These are phyloP conservation scores for Nicator chloris DNA, from an alignment of 2,113 vertebrate genomes.

Conservation along the genomic window DNA sequence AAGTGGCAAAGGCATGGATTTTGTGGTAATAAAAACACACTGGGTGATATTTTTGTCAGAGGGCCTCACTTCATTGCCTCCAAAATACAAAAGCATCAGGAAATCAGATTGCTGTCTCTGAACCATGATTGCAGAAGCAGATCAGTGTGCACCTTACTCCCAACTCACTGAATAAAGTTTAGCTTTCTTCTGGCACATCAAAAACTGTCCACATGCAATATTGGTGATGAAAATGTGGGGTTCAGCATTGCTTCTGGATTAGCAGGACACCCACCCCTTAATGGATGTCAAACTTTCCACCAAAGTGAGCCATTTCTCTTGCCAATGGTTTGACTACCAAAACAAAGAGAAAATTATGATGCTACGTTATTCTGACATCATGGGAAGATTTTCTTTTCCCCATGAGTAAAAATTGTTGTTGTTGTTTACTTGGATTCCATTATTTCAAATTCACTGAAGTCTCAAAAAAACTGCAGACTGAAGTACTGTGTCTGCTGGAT, in stretches of 20 bases:
- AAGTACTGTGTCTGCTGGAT: not conserved
- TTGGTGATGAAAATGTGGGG: not conserved
- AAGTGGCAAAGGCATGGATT: constrained; percentile 77
- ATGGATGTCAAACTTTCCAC: not conserved
- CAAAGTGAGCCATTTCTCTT: not conserved
- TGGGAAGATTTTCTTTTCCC: not conserved
- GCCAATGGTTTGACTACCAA: not conserved
- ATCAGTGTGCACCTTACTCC: not conserved
- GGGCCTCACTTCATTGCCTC: constrained; percentile 54
- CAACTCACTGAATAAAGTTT: not conserved
- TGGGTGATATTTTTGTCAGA: constrained; percentile 70
- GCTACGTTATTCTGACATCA: not conserved
- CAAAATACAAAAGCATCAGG: constrained; percentile 24
- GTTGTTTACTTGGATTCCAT: not conserved
- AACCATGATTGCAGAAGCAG: constrained; percentile 23
- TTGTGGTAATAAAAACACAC: constrained; percentile 74
- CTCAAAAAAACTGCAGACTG: not conserved
- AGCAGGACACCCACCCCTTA: not conserved
- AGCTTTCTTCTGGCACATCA: not conserved
- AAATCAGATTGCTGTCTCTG: constrained; percentile 18
- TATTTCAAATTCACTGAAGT: not conserved
- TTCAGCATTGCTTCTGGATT: not conserved
- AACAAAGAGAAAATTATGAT: not conserved
- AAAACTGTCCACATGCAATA: not conserved
- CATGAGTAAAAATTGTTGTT: not conserved